These are phyloP conservation scores for Pecten maximus DNA, from an alignment of 2,888 invertebrate genomes.

Conservation along the genomic window DNA sequence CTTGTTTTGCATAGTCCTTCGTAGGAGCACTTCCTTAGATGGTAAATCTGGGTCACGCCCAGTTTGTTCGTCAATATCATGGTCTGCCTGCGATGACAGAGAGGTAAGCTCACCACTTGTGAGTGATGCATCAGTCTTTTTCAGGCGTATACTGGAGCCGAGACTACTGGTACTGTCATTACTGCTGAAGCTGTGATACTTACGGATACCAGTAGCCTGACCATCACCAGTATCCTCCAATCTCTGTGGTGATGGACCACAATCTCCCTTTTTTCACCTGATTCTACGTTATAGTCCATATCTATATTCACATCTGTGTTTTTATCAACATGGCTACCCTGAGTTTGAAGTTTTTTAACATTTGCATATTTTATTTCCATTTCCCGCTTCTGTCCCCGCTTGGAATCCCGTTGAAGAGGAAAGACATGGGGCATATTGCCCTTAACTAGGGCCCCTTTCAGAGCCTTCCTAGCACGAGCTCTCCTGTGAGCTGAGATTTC, in stretches of 20 bases:
- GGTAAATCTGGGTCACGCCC: slow-evolving; percentile 59
- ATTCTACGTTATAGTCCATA: not conserved
- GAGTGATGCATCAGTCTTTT: slow-evolving; percentile 64
- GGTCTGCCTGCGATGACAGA: slow-evolving; percentile 70
- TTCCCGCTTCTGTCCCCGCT: slow-evolving; percentile 42
- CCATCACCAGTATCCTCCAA: not conserved
- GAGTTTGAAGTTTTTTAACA: slow-evolving; percentile 61
- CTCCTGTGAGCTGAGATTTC: slow-evolving; percentile 58
- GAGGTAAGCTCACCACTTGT: slow-evolving; percentile 74
- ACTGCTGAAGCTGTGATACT: slow-evolving; percentile 69
- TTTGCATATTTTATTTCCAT: slow-evolving; percentile 65
- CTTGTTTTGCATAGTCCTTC: slow-evolving; percentile 44
- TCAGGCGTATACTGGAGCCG: slow-evolving; percentile 55
- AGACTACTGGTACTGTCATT: slow-evolving; percentile 69
- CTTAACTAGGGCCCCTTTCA: slow-evolving; percentile 66
- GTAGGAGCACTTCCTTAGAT: slow-evolving; percentile 44
- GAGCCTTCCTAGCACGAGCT: slow-evolving; percentile 66
- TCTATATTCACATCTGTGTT: not conserved
- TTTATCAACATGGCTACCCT: not conserved
- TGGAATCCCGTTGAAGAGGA: slow-evolving; percentile 35
- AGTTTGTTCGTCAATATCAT: slow-evolving; percentile 63
- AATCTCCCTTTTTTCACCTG: not conserved
- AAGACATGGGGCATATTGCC: slow-evolving; percentile 45
- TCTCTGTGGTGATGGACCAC: not conserved
- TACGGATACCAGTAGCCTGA: not conserved